Base-by-base conservation (phyloP, 2,797 vertebrate genomes). In the Anomalospiza imberbis region DNA sequence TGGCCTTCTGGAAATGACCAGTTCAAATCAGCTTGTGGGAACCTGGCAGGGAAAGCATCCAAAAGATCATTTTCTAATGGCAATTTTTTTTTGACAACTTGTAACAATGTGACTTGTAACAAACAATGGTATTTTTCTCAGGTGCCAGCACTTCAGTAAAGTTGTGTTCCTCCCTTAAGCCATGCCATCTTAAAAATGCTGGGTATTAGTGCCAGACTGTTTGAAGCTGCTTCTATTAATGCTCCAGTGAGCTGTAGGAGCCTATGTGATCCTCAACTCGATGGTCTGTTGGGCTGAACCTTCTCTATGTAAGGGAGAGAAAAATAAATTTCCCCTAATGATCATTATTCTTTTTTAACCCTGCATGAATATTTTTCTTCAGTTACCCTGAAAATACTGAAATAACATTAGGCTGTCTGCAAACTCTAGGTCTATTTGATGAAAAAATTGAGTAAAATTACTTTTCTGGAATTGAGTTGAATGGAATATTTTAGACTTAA, bases 401-500 rank as follows among this genome's bases (percentile, higher is more conserved):
- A 66, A 32, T 9, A 78, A 42, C 17, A 21, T 22, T 34, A 62
- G 19, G 6, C 6, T 84, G 8, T 57, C 67, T 65, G 20, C 28
- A 93, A 85, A 62, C 57, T 22, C 10, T 44, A 19, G 10, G 4
- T 82, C 18, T 44, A 34, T 50, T 57, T 84, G 31, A 87, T 12
- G 11, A n/a, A 77, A 81, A 57, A 25, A 5, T 74, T 88, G 81
- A 94, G 57, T 58, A 82, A 88, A 90, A 95, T 62, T 45, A 32
- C 16, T 42, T 93, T 93, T 96, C 80, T 94, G 72, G 83, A 96
- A 89, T 58, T 88, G 34, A 79, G 44, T 18, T 63, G 94, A 95
- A 94, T 84, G 60, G 88, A 91, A 85, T 96, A 92, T 86, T 91
- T 93, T 63, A 94, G 82, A 91, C 53, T 93, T 85, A 87, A 94